phyloP scores from a whole-genome alignment of 2,113 vertebrate genomes.

The Pollimyrus isidori region DNA sequence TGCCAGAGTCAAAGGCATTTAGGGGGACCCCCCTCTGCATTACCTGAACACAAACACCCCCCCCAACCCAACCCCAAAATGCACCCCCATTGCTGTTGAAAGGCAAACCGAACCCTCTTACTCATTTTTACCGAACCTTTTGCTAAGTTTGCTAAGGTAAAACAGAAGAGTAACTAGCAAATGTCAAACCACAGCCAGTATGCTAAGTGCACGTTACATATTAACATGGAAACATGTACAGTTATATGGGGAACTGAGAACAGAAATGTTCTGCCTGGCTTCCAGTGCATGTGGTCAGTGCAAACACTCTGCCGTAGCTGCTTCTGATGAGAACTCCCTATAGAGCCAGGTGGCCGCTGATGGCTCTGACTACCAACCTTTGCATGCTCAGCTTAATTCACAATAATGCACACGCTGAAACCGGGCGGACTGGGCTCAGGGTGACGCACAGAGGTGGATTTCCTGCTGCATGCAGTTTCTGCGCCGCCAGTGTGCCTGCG shows the following conservation, averaged over 20 bases:
- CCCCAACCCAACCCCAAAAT: no score
- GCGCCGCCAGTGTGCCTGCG: background rate
- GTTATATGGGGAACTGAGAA: background rate
- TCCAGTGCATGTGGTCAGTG: background rate
- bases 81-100: background rate
- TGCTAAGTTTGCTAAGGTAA: background rate
- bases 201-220: background rate
- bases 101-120: background rate
- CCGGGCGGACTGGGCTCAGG: background rate
- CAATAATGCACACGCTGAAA: background rate
- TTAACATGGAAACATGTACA: background rate
- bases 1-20: slow-evolving; percentile 32
- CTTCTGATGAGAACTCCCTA: slow-evolving; percentile 17
- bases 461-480: background rate
- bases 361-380: slow-evolving; percentile 1
- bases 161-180: background rate
- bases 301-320: slow-evolving; percentile 18
- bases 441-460: background rate
- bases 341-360: background rate
- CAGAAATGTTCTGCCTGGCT: background rate
- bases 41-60: background rate
- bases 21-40: background rate
- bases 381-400: background rate
- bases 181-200: background rate
- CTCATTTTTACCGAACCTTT: background rate